Evolutionary conservation across 2,888 invertebrate genomes (phyloP).

Genomic region (Tinea trinotella): DNA sequence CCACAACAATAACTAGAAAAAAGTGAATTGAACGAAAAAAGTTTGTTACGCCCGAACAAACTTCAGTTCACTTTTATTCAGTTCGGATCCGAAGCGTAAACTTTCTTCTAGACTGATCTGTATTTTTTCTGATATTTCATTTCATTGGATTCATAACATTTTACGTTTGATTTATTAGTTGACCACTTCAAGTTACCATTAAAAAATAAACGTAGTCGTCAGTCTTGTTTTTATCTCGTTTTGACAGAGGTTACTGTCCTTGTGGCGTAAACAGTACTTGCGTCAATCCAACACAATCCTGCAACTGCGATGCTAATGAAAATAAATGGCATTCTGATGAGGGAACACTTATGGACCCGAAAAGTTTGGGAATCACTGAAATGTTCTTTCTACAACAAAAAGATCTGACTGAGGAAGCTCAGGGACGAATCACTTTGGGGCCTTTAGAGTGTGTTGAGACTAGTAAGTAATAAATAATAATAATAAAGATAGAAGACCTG

Average conservation of each 20-base stretch:
- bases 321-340: conserved; percentile 92
- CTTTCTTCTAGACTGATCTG: too few species aligned
- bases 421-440: conserved; percentile 90
- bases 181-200: too few species aligned
- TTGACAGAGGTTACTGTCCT: conserved; percentile 78
- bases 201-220: neutral
- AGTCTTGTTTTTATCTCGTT: conserved; percentile 21
- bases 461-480: too few species aligned
- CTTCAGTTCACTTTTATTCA: too few species aligned
- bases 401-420: conserved; percentile 85
- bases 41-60: too few species aligned
- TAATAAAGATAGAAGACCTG: too few species aligned
- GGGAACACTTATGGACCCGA: conserved; percentile 84
- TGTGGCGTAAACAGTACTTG: conserved; percentile 86
- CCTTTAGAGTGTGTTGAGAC: conserved; percentile 95
- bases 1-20: too few species aligned
- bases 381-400: conserved; percentile 93
- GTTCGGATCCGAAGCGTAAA: too few species aligned
- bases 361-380: conserved; percentile 89
- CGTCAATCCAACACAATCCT: conserved; percentile 84
- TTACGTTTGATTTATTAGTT: too few species aligned
- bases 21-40: too few species aligned
- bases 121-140: too few species aligned
- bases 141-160: too few species aligned
- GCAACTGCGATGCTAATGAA: conserved; percentile 92